Percentiles rank a stretch among this genome's conserved stretches.
Evolutionary conservation across 1,140 invertebrate species (phyloP).

Genomic region (Episyrphus balteatus): DNA sequence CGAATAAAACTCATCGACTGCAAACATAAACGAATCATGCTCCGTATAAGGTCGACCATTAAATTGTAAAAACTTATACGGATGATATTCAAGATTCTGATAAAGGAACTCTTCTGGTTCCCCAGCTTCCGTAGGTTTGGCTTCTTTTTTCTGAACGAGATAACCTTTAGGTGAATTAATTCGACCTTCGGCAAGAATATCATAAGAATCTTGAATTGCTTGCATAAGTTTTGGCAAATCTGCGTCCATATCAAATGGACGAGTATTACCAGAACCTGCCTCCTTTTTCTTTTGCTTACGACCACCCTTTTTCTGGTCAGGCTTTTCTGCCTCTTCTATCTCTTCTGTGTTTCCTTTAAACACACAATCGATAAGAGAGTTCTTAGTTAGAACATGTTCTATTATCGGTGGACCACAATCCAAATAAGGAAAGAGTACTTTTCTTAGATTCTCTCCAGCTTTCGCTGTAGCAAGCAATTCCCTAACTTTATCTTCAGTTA

Average conservation of each 20-base stretch:
- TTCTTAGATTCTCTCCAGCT: conserved; percentile 68
- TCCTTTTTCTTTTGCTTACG: conserved; percentile 21
- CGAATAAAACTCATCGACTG: conserved; percentile 96
- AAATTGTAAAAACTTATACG: conserved; percentile 65
- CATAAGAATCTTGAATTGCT: conserved; percentile 50
- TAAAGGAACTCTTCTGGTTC: conserved; percentile 49
- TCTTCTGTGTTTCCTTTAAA: conserved; percentile 21
- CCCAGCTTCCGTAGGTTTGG: conserved; percentile 49
- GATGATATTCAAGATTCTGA: conserved; percentile 87
- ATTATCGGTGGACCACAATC: conserved; percentile 83
- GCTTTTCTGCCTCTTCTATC: background rate
- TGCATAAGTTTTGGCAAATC: conserved; percentile 55
- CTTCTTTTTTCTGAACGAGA: conserved; percentile 77
- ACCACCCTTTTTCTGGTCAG: conserved; percentile 11
- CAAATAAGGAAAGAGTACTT: conserved; percentile 70
- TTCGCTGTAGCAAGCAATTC: conserved; percentile 56
- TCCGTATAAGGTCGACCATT: conserved; percentile 47
- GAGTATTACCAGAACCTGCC: conserved; percentile 5
- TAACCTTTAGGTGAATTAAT: conserved; percentile 49
- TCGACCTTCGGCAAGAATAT: conserved; percentile 11
- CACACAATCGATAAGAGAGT: conserved; percentile 53
- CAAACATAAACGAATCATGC: conserved; percentile 72
- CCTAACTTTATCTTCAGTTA: conserved; percentile 31
- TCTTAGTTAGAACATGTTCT: conserved; percentile 71
- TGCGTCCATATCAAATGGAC: conserved; percentile 50